phyloP scores from a whole-genome alignment of 2,888 invertebrate genomes.

The Eulithis testata region DNA sequence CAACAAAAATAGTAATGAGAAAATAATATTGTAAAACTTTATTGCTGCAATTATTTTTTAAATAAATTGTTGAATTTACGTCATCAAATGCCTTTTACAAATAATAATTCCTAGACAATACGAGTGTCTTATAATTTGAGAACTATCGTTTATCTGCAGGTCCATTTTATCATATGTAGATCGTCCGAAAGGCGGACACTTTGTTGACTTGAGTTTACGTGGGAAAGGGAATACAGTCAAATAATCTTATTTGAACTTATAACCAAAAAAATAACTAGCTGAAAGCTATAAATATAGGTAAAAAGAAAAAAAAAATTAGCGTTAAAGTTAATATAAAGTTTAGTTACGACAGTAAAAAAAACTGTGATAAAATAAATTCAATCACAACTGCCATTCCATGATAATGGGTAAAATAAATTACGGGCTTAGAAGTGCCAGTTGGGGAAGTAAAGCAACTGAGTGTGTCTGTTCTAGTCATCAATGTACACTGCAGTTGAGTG shows the following conservation, averaged over 20 bases:
- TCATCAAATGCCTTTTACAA: background rate
- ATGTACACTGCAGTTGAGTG: background rate
- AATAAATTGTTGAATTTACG: background rate
- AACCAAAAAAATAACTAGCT: constrained; percentile 10
- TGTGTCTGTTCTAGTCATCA: constrained; percentile 23
- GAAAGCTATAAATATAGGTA: constrained; percentile 25
- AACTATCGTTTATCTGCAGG: too few species aligned
- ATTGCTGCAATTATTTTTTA: background rate
- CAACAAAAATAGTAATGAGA: background rate
- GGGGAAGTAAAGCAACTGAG: constrained; percentile 65
- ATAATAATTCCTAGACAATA: background rate
- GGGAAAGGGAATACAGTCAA: background rate
- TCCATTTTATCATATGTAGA: background rate
- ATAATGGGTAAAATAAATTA: constrained; percentile 64
- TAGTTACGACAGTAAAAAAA: constrained; percentile 78
- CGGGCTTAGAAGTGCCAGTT: constrained; percentile 69
- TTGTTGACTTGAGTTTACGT: constrained; percentile 1
- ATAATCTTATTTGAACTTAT: constrained; percentile 1
- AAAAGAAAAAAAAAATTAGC: constrained; percentile 58
- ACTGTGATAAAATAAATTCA: constrained; percentile 65
- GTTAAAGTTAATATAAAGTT: constrained; percentile 76
- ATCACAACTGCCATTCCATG: constrained; percentile 65
- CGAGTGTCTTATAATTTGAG: too few species aligned
- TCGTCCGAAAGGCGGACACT: background rate
- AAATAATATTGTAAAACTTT: constrained; percentile 1